Conservation (phyloP, 2,113 vertebrate species). For the Rallus limicola region DNA sequence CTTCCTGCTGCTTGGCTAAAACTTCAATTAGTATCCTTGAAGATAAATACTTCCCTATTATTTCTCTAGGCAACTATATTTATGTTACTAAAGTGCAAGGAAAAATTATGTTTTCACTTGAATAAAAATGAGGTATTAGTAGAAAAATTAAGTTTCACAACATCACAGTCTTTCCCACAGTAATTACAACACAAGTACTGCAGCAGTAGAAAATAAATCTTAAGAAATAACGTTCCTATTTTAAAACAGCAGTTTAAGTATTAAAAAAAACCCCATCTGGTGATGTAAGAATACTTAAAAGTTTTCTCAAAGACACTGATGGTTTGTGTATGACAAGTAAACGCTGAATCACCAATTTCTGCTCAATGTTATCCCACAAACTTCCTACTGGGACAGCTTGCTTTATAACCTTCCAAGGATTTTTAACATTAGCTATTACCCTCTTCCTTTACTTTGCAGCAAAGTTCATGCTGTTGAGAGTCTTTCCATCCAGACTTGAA, state of each 20-base stretch:
- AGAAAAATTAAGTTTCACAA: not conserved
- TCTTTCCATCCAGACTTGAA: not conserved
- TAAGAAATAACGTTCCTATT: not conserved
- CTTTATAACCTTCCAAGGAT: not conserved
- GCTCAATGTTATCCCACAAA: not conserved
- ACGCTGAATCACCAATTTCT: not conserved
- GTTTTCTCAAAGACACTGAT: not conserved
- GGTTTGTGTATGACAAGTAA: not conserved
- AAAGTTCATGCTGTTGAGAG: not conserved
- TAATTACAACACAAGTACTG: not conserved
- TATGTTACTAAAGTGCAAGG: not conserved
- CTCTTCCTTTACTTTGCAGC: not conserved
- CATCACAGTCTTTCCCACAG: not conserved
- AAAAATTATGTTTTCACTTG: not conserved
- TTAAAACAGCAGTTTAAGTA: not conserved
- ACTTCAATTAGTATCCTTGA: not conserved
- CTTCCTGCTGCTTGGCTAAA: not conserved
- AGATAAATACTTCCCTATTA: not conserved
- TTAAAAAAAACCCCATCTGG: not conserved
- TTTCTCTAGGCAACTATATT: not conserved
- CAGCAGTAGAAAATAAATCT: not conserved
- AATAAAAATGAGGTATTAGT: not conserved
- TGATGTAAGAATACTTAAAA: not conserved
- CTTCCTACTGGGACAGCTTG: not conserved
- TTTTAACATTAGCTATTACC: not conserved